These are phyloP conservation scores for Falco punctatus DNA, from an alignment of 2,113 vertebrate species.

Conservation along the genomic window DNA sequence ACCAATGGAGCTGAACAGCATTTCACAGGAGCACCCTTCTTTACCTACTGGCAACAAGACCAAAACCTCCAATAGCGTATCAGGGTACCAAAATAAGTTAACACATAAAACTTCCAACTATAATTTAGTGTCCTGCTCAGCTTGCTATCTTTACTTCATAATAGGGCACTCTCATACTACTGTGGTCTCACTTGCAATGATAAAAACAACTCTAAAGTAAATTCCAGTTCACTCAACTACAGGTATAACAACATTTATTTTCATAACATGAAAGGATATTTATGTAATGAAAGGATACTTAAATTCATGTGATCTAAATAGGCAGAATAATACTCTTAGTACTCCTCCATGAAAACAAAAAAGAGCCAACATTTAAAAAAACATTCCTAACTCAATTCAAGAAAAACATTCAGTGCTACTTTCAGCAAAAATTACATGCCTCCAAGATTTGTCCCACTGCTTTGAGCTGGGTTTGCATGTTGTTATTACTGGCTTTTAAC, in stretches of 20 bases:
- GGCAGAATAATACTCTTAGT: not conserved
- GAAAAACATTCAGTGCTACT: not conserved
- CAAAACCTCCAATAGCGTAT: not conserved
- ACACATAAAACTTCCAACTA: not conserved
- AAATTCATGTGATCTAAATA: not conserved
- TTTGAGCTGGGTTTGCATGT: not conserved
- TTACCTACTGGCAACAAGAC: not conserved
- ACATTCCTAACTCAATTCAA: not conserved
- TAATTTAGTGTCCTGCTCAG: not conserved
- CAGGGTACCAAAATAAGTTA: not conserved
- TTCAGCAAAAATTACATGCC: not conserved
- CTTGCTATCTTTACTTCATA: not conserved
- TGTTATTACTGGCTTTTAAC: slow-evolving; percentile 18
- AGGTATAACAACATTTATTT: not conserved
- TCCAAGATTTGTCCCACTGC: not conserved
- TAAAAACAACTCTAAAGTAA: not conserved
- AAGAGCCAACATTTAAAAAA: not conserved
- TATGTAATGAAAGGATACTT: not conserved
- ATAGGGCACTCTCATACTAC: not conserved
- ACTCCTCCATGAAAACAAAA: not conserved
- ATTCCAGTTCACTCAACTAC: not conserved
- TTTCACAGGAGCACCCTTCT: not conserved
- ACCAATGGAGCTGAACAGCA: not conserved
- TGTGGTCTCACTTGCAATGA: not conserved
- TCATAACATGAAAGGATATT: not conserved